These are phyloP conservation scores for Melospiza melodia DNA, from an alignment of 2,113 vertebrate species.

Conservation along the genomic window DNA sequence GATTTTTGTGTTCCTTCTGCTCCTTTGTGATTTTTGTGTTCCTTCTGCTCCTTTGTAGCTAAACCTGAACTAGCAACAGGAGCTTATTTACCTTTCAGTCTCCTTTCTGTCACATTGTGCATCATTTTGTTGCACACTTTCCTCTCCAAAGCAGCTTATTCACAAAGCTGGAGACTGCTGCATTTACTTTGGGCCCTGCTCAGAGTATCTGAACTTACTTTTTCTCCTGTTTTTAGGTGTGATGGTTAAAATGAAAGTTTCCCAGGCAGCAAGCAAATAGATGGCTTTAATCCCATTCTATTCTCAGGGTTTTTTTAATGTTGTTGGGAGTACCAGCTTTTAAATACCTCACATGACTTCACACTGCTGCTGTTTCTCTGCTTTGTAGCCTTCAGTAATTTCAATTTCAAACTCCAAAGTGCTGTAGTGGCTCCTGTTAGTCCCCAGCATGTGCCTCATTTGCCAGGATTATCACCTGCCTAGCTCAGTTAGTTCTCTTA, in stretches of 20 bases:
- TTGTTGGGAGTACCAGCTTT: not conserved
- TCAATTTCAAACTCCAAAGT: not conserved
- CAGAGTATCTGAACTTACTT: not conserved
- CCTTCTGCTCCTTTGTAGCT: not conserved
- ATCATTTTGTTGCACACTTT: not conserved
- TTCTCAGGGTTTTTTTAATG: not conserved
- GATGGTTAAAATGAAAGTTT: not conserved
- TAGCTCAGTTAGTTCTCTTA: not conserved
- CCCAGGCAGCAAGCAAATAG: not conserved
- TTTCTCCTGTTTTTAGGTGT: not conserved
- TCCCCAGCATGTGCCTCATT: not conserved
- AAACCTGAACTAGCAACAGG: not conserved
- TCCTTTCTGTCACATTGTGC: not conserved
- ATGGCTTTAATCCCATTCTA: not conserved
- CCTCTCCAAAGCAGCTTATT: not conserved
- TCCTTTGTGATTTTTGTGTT: not conserved
- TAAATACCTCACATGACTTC: not conserved
- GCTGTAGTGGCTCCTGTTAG: not conserved
- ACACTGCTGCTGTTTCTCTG: not conserved
- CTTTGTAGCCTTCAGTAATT: not conserved
- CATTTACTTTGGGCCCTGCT: not conserved
- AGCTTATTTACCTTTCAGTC: not conserved
- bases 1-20: not conserved
- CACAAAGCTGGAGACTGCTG: not conserved
- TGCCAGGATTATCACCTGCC: not conserved